phyloP scores from a whole-genome alignment of 2,797 vertebrate genomes.

The Luscinia luscinia region DNA sequence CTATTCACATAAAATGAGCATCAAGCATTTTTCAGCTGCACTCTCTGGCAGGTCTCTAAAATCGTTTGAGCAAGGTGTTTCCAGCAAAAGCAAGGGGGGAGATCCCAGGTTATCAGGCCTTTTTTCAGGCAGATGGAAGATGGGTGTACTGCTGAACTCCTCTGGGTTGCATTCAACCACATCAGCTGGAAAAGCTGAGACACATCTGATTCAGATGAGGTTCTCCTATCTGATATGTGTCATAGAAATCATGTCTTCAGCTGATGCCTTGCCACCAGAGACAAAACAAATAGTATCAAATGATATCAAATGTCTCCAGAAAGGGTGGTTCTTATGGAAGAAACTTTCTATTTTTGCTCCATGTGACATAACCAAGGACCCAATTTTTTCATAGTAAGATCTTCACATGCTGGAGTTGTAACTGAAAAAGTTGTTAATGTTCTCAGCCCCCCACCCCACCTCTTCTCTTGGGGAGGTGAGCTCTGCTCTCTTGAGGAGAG shows the following conservation, averaged over 20 bases:
- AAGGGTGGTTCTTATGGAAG: background rate
- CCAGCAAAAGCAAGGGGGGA: background rate
- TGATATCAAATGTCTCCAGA: background rate
- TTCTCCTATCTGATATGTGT: background rate
- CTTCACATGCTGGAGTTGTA: background rate
- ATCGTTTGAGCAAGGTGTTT: background rate
- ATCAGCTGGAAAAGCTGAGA: background rate
- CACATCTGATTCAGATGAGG: background rate
- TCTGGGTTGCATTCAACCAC: background rate
- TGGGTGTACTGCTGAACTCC: background rate
- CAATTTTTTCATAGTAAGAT: background rate
- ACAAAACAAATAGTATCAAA: background rate
- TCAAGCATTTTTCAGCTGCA: background rate
- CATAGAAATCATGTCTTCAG: constrained; percentile 12
- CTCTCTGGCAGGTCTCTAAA: background rate
- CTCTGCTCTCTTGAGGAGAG: background rate
- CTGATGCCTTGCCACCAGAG: background rate
- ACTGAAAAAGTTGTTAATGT: background rate
- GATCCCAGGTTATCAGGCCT: background rate
- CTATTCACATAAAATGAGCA: background rate
- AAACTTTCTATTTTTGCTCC: background rate
- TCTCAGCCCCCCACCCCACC: background rate
- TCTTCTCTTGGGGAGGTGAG: background rate
- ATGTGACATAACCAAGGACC: background rate
- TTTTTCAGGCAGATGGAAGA: background rate